Conservation (phyloP, 2,888 invertebrate species). For the Mycogona germanica region DNA sequence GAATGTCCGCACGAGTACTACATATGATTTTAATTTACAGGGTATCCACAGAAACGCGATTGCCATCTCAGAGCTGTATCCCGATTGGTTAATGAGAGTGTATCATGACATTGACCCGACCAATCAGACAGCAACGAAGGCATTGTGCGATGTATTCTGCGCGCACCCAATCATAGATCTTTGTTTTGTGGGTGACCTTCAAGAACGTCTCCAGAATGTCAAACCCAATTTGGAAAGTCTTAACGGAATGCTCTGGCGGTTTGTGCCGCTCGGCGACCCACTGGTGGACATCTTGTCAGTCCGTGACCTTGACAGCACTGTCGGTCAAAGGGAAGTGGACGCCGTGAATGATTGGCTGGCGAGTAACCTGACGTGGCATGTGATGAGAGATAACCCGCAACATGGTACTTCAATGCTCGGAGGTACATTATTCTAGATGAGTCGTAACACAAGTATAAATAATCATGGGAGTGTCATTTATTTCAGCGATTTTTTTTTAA, state of each 20-base stretch:
- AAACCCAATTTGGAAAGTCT: background rate
- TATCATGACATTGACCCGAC: conserved; percentile 13
- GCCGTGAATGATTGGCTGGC: conserved; percentile 17
- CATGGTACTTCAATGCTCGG: conserved; percentile 13
- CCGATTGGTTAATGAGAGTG: conserved; percentile 15
- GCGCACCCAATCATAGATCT: conserved; percentile 1
- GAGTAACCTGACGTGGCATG: conserved; percentile 15
- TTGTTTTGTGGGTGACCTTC: conserved; percentile 8
- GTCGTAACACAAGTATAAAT: no score
- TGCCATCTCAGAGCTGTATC: conserved; percentile 3
- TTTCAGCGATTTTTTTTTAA: no score
- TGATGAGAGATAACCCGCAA: conserved; percentile 18
- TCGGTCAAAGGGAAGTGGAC: conserved; percentile 19
- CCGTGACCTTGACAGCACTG: conserved; percentile 17
- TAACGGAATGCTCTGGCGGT: conserved; percentile 16
- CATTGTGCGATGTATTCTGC: conserved; percentile 8
- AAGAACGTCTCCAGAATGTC: background rate
- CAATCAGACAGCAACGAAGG: background rate
- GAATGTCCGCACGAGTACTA: no score
- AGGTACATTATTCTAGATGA: no score
- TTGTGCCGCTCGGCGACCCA: conserved; percentile 16
- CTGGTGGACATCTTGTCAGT: conserved; percentile 15
- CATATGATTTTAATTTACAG: conserved; percentile 1
- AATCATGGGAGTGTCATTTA: no score
- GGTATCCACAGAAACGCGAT: conserved; percentile 3